Conservation (phyloP, 2,797 vertebrate species). For the Antennarius maculatus region DNA sequence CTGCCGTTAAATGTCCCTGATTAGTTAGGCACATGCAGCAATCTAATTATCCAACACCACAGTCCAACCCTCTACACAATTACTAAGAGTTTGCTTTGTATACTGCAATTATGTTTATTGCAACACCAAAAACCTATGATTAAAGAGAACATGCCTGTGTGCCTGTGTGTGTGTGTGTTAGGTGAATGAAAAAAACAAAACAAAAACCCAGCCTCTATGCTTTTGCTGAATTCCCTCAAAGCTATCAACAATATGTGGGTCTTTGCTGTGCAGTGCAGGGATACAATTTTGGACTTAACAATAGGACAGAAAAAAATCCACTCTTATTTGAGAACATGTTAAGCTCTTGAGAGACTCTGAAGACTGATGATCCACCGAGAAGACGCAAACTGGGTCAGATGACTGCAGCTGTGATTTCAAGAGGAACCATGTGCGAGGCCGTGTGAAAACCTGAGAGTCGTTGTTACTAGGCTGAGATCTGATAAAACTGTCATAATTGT, state of each 20-base stretch:
- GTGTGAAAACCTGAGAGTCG: conserved; percentile 11
- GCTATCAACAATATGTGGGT: conserved; percentile 5
- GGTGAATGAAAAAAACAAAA: neutral
- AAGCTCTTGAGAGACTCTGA: conserved; percentile 19
- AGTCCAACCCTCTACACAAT: conserved; percentile 80
- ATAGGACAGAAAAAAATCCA: conserved; percentile 16
- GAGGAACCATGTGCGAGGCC: conserved; percentile 35
- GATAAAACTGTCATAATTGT: neutral
- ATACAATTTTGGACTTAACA: conserved; percentile 27
- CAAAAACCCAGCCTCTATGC: neutral
- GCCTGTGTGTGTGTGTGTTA: conserved; percentile 4
- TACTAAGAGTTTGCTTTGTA: conserved; percentile 81
- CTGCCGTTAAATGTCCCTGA: conserved; percentile 79
- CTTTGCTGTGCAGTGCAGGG: conserved; percentile 7
- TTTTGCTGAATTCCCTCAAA: conserved; percentile 16
- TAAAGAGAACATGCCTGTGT: conserved; percentile 56
- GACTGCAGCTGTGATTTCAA: conserved; percentile 60
- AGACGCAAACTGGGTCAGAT: conserved; percentile 72
- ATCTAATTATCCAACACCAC: conserved; percentile 83
- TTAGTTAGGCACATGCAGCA: conserved; percentile 82
- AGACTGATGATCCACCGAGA: conserved; percentile 50
- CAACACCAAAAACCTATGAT: conserved; percentile 68
- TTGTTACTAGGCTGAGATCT: neutral
- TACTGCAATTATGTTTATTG: conserved; percentile 83
- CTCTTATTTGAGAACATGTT: conserved; percentile 17